Evolutionary conservation across 2,888 invertebrate species (phyloP).

Genomic region (Ormyrus thymus): DNA sequence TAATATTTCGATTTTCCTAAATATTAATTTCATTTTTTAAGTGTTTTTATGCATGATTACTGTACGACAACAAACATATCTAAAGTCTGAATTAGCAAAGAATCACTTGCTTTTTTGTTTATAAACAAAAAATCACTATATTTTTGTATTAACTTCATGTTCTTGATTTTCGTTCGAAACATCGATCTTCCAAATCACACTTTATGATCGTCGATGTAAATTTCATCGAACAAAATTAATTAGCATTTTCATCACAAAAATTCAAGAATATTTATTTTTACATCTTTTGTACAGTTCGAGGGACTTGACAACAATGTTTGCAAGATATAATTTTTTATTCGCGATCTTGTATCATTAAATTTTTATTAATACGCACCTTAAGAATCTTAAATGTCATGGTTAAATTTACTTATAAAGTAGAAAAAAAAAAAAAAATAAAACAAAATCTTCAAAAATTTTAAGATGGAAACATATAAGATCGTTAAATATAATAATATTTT

Average conservation of each 20-base stretch:
- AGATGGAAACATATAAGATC: slow-evolving; percentile 45
- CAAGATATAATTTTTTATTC: slow-evolving; percentile 45
- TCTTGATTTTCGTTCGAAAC: slow-evolving; percentile 23
- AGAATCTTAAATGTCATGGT: slow-evolving; percentile 54
- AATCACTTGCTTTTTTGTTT: slow-evolving; percentile 29
- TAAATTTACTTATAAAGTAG: slow-evolving; percentile 36
- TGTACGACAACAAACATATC: slow-evolving; percentile 60
- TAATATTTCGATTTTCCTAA: slow-evolving; percentile 39
- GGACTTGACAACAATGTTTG: slow-evolving; percentile 33
- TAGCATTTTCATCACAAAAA: slow-evolving; percentile 41
- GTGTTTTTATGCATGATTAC: slow-evolving; percentile 58
- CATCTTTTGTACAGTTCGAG: slow-evolving; percentile 46
- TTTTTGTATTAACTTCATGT: slow-evolving; percentile 36
- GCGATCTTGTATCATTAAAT: slow-evolving; percentile 19
- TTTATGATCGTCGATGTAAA: slow-evolving; percentile 43
- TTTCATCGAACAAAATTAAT: slow-evolving; percentile 52
- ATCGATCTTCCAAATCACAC: slow-evolving; percentile 40
- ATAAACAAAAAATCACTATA: slow-evolving; percentile 30
- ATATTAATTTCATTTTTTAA: slow-evolving; percentile 53
- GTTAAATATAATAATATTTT: slow-evolving; percentile 32
- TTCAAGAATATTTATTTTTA: slow-evolving; percentile 43
- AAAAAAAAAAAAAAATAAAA: slow-evolving; percentile 45
- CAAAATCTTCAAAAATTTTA: slow-evolving; percentile 44
- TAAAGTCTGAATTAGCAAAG: slow-evolving; percentile 46
- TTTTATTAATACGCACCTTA: slow-evolving; percentile 31